Evolutionary conservation across 1,140 invertebrate species (phyloP), one percentile per base, ranked within the genome.

Genomic region (Tribolium madens): DNA sequence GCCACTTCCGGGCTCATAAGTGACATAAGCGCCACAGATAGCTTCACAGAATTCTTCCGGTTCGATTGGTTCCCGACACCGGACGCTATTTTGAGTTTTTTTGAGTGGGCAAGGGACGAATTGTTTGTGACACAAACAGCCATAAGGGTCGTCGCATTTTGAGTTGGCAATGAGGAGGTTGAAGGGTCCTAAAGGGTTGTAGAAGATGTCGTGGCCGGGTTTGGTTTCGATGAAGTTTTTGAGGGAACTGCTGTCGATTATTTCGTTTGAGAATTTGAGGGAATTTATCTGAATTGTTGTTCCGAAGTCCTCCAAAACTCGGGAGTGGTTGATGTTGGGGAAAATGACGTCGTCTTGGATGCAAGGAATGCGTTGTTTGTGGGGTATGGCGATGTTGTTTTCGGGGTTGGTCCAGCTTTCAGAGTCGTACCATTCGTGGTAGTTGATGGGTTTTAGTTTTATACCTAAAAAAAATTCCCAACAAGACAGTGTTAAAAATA

Each of bases 1-100:
- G 2, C 69, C 14, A 0, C 9, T 15, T 5, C 17, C 33, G n/a
- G 73, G 50, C 14, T 75, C 48, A 13, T 52, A 36, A 4, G 69
- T 36, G 9, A 78, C 46, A 26, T 77, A 73, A 15, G 26, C 47
- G 33, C 76, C 76, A 64, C 76, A 77, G 12, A 77, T 73, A 3
- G n/a, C 18, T 12, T 17, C 12, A 14, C 76, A 77, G 42, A 77
- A 77, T 14, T 71, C 70, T 14, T 60, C 42, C 12, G 76, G 76
- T 21, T 3, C 21, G 2, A 77, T 42, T 6, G 76, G 76, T 13
- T 77, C 13, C 33, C 46, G 21, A 15, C 76, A 77, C 9, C 31
- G 12, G 9, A 47, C 4, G 12, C 47, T 48, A 9, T 6, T 9
- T 2, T 10, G 4, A 7, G 48, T 12, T n/a, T 53, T 2, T 14